Conservation (phyloP, 1,140 invertebrate species). For the Bombus sibiricus region DNA sequence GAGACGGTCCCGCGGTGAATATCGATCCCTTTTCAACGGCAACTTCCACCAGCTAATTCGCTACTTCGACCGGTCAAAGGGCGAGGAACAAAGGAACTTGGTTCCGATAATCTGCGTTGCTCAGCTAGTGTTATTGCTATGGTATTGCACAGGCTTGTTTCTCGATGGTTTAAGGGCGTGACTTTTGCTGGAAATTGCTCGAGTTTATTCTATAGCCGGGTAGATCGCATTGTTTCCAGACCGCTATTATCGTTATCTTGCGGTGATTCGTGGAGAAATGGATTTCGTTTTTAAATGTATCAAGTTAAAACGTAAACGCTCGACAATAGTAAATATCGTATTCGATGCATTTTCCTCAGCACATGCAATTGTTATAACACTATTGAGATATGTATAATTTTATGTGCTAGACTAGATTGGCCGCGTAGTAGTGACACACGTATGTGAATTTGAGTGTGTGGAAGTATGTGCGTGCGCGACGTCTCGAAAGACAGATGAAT, state of each 20-base stretch:
- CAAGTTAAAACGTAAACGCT: no score
- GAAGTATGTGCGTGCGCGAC: no score
- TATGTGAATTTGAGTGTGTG: no score
- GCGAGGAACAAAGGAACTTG: conserved; percentile 35
- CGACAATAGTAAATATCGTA: no score
- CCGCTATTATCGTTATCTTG: neutral
- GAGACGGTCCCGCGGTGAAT: conserved; percentile 7
- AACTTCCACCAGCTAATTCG: conserved; percentile 51
- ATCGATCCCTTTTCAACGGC: conserved; percentile 47
- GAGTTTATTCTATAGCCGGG: neutral
- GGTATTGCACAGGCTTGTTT: neutral
- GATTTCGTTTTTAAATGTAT: neutral
- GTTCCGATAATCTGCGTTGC: neutral
- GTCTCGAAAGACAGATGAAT: no score
- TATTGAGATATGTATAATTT: no score
- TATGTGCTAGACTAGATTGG: no score
- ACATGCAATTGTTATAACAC: no score
- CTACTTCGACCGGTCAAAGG: conserved; percentile 40
- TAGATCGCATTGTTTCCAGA: neutral
- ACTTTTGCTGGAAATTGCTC: neutral
- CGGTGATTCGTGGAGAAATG: neutral
- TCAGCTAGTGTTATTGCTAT: neutral
- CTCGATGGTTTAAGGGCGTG: neutral
- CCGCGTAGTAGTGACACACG: no score
- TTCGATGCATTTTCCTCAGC: no score